phyloP scores from a whole-genome alignment of 1,140 invertebrate genomes.

The Trialeurodes vaporariorum region DNA sequence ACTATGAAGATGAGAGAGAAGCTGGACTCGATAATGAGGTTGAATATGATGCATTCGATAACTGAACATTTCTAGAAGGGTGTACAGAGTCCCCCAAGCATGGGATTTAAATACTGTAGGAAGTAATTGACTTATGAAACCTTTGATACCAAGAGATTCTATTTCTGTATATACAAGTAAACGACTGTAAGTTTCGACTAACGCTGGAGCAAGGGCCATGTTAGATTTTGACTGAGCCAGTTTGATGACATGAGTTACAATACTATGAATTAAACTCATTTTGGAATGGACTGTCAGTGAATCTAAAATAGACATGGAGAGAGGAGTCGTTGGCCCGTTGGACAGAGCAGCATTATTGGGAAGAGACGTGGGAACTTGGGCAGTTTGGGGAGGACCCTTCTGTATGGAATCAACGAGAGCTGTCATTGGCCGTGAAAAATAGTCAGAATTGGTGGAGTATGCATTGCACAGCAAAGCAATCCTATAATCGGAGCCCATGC shows the following conservation, averaged over 20 bases:
- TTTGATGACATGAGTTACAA: conserved; percentile 79
- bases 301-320: conserved; percentile 85
- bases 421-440: conserved; percentile 73
- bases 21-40: conserved; percentile 83
- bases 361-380: conserved; percentile 35
- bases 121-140: conserved; percentile 86
- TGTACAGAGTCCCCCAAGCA: conserved; percentile 89
- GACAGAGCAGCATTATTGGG: conserved; percentile 38
- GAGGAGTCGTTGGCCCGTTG: conserved; percentile 57
- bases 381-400: conserved; percentile 38
- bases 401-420: conserved; percentile 78
- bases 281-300: conserved; percentile 90
- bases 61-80: conserved; percentile 90
- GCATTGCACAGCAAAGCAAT: conserved; percentile 90
- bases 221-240: conserved; percentile 73
- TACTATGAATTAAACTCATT: conserved; percentile 94
- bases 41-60: conserved; percentile 93
- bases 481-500: conserved; percentile 70
- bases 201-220: conserved; percentile 69
- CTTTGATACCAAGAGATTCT: conserved; percentile 92
- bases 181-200: conserved; percentile 90
- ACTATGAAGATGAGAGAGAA: conserved; percentile 78
- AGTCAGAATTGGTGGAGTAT: conserved; percentile 80
- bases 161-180: conserved; percentile 93
- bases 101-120: conserved; percentile 84